Percentiles rank a stretch among this genome's conserved stretches.
phyloP scores from a whole-genome alignment of 2,888 invertebrate genomes.

The Seira sanloemensis region DNA sequence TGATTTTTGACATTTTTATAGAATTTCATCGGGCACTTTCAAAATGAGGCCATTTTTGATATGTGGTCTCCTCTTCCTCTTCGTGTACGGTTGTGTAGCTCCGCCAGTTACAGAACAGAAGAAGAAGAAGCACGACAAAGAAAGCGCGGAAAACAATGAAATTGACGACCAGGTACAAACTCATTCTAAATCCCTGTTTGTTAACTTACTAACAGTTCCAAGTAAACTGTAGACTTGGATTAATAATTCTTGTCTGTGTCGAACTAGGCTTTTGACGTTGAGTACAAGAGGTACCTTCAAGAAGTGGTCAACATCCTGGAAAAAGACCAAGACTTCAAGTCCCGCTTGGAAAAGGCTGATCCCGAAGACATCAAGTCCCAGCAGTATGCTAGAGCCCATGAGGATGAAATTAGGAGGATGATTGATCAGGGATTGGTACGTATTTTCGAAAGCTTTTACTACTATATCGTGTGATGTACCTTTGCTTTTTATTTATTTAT shows the following conservation, averaged over 20 bases:
- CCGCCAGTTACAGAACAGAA: slow-evolving; percentile 73
- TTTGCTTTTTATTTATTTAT: slow-evolving; percentile 32
- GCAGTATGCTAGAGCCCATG: slow-evolving; percentile 82
- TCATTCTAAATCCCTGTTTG: background rate
- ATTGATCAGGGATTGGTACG: slow-evolving; percentile 83
- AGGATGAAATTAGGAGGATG: slow-evolving; percentile 82
- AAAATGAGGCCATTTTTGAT: slow-evolving; percentile 33
- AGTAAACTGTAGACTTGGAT: background rate
- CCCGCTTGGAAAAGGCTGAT: slow-evolving; percentile 87
- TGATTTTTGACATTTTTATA: background rate
- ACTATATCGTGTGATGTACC: too few relatives aligned
- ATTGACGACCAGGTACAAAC: slow-evolving; percentile 70
- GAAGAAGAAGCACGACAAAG: slow-evolving; percentile 67
- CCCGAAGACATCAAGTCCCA: slow-evolving; percentile 90
- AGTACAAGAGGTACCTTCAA: slow-evolving; percentile 91
- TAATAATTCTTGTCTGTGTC: slow-evolving; percentile 15
- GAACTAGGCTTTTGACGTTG: slow-evolving; percentile 78
- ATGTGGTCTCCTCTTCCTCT: slow-evolving; percentile 53
- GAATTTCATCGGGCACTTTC: background rate
- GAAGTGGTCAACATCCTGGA: slow-evolving; percentile 94
- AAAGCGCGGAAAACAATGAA: slow-evolving; percentile 68
- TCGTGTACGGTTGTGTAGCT: slow-evolving; percentile 68
- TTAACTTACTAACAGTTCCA: background rate
- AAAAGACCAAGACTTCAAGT: slow-evolving; percentile 89
- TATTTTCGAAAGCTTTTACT: background rate